phyloP scores from a whole-genome alignment of 37 sponge, comb jelly and placozoan species.

The Aplysina aerophoba region DNA sequence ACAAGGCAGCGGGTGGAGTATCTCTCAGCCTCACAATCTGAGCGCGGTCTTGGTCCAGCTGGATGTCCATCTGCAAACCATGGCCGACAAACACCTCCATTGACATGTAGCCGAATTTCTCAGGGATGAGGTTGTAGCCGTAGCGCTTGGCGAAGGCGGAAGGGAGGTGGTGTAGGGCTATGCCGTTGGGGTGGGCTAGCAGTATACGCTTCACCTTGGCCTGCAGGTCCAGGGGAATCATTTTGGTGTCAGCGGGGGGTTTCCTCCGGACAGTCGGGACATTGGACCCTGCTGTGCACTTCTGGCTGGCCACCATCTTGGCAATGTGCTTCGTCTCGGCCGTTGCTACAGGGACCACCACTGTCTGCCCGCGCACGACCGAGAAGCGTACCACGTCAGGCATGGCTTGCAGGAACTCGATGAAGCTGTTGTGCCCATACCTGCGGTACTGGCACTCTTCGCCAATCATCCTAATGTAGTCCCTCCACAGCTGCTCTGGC shows the following conservation, averaged over 20 bases:
- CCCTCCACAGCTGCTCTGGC: slow-evolving; percentile 19
- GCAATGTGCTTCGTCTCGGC: slow-evolving; percentile 19
- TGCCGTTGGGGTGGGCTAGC: slow-evolving; percentile 28
- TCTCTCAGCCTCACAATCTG: background rate
- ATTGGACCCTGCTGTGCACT: slow-evolving; percentile 3
- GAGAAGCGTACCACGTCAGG: slow-evolving; percentile 9
- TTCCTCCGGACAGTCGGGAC: too few relatives aligned
- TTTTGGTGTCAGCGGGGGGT: background rate
- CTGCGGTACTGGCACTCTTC: background rate
- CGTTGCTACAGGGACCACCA: slow-evolving; percentile 12
- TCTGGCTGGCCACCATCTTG: slow-evolving; percentile 22
- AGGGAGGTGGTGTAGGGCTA: slow-evolving; percentile 35
- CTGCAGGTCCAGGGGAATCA: slow-evolving; percentile 20
- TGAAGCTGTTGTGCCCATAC: slow-evolving; percentile 16
- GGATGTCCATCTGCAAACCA: background rate
- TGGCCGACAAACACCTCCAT: background rate
- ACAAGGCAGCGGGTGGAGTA: background rate
- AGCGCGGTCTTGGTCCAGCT: background rate
- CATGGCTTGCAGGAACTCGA: background rate
- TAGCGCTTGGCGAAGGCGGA: slow-evolving; percentile 26
- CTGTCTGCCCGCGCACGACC: background rate
- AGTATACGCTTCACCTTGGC: slow-evolving; percentile 25
- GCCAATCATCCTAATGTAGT: slow-evolving; percentile 17
- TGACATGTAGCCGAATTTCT: slow-evolving; percentile 14
- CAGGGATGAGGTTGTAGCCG: slow-evolving; percentile 22